Conservation (phyloP, 1,140 invertebrate genomes). For the Teleopsis dalmanni region DNA sequence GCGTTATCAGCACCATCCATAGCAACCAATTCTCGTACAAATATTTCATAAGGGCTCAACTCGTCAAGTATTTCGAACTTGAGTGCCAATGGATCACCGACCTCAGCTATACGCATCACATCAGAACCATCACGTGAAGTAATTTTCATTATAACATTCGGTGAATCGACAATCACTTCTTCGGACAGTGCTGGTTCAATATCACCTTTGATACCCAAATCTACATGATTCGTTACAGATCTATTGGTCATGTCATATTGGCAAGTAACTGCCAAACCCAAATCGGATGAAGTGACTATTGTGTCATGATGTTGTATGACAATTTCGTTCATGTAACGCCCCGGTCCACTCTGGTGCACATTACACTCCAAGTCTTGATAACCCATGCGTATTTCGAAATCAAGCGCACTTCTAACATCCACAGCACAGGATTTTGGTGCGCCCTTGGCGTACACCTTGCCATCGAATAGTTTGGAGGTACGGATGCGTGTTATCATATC, state of each 20-base stretch:
- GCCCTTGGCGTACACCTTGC: slow-evolving; percentile 88
- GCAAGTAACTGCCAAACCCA: slow-evolving; percentile 84
- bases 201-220: slow-evolving; percentile 78
- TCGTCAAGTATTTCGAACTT: slow-evolving; percentile 85
- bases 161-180: slow-evolving; percentile 82
- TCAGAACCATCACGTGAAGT: slow-evolving; percentile 70
- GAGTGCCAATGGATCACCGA: slow-evolving; percentile 81
- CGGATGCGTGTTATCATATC: slow-evolving; percentile 89
- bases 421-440: slow-evolving; percentile 86
- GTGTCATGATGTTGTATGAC: slow-evolving; percentile 91
- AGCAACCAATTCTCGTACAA: slow-evolving; percentile 85
- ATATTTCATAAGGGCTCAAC: slow-evolving; percentile 89
- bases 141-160: slow-evolving; percentile 90
- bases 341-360: slow-evolving; percentile 67
- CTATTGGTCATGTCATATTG: slow-evolving; percentile 90
- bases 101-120: slow-evolving; percentile 69
- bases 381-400: slow-evolving; percentile 80
- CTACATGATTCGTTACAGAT: slow-evolving; percentile 75
- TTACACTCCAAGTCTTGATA: slow-evolving; percentile 87
- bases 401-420: slow-evolving; percentile 73
- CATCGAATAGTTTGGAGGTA: slow-evolving; percentile 85
- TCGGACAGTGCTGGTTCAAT: slow-evolving; percentile 71
- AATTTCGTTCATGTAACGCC: slow-evolving; percentile 78
- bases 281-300: slow-evolving; percentile 86
- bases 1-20: slow-evolving; percentile 88